Percentiles rank a stretch among this genome's conserved stretches.
These are phyloP conservation scores for Ooceraea biroi DNA, from an alignment of 1,140 invertebrate genomes.

Conservation along the genomic window DNA sequence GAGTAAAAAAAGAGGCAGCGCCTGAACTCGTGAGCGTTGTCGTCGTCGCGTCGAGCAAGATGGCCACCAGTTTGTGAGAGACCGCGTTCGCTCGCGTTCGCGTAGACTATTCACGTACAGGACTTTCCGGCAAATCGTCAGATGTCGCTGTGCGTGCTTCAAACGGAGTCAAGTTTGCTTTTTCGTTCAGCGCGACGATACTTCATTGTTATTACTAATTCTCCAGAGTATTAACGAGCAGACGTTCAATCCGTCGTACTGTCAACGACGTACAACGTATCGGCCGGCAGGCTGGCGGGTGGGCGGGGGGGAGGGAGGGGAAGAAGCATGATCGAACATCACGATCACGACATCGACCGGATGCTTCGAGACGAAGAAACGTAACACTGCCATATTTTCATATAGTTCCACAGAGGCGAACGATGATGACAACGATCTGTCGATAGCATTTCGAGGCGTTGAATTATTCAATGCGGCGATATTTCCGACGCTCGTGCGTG, in stretches of 20 bases:
- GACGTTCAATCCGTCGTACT: not conserved
- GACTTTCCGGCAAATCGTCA: constrained; percentile 65
- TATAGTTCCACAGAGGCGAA: constrained; percentile 11
- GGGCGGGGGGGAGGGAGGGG: not conserved
- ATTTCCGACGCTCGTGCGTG: not conserved
- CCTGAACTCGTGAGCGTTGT: constrained; percentile 68
- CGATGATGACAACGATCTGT: constrained; percentile 30
- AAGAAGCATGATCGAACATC: constrained; percentile 12
- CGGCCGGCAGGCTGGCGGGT: not conserved
- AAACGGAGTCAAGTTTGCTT: constrained; percentile 43
- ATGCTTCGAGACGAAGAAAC: not conserved
- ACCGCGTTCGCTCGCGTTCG: constrained; percentile 69
- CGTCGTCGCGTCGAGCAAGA: constrained; percentile 69
- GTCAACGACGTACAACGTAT: not conserved
- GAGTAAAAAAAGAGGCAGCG: constrained; percentile 21
- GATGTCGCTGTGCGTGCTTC: constrained; percentile 72
- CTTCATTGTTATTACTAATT: constrained; percentile 21
- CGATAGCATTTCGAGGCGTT: constrained; percentile 16
- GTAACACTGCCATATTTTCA: not conserved
- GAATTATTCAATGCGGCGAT: not conserved
- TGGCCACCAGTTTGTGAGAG: constrained; percentile 77
- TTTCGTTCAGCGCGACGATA: constrained; percentile 56
- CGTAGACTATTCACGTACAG: constrained; percentile 63
- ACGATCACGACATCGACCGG: constrained; percentile 9
- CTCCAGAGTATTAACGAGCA: not conserved